Conservation (phyloP, 1,140 invertebrate species). For the Drosophila yakuba region DNA sequence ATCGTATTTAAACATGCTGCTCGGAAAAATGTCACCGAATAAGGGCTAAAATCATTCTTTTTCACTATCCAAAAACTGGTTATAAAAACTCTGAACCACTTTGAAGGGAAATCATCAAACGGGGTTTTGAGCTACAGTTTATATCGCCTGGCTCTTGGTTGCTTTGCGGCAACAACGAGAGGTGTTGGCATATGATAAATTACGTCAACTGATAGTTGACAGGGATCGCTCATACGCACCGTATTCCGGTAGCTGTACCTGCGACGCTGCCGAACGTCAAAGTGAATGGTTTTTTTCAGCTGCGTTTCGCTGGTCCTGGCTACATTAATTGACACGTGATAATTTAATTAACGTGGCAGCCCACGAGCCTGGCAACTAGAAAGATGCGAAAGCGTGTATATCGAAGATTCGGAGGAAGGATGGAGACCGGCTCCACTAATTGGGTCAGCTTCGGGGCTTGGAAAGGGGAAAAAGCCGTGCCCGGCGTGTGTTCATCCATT, state of each 20-base stretch:
- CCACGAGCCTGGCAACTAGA: conserved; percentile 53
- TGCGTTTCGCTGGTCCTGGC: conserved; percentile 44
- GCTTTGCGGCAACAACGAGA: conserved; percentile 9
- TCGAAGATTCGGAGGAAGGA: conserved; percentile 47
- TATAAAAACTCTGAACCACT: conserved; percentile 27
- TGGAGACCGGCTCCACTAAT: conserved; percentile 51
- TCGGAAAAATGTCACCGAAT: no score
- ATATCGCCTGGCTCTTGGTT: conserved; percentile 32
- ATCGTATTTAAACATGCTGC: no score
- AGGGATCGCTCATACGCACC: conserved; percentile 67
- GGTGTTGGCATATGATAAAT: conserved; percentile 39
- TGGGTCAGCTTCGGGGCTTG: conserved; percentile 60
- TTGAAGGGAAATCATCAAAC: conserved; percentile 60
- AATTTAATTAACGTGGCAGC: conserved; percentile 77
- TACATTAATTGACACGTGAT: conserved; percentile 80
- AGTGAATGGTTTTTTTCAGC: conserved; percentile 52
- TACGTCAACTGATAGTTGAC: conserved; percentile 58
- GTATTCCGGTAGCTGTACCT: conserved; percentile 10
- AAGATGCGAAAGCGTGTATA: conserved; percentile 38
- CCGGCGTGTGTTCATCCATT: conserved; percentile 48
- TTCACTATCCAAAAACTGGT: not conserved
- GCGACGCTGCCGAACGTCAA: conserved; percentile 39
- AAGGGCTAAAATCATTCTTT: not conserved
- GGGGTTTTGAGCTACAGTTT: conserved; percentile 63
- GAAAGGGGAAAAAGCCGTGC: conserved; percentile 2